These are phyloP conservation scores for Corvus cornix DNA, from an alignment of 2,113 vertebrate genomes.

Conservation along the genomic window DNA sequence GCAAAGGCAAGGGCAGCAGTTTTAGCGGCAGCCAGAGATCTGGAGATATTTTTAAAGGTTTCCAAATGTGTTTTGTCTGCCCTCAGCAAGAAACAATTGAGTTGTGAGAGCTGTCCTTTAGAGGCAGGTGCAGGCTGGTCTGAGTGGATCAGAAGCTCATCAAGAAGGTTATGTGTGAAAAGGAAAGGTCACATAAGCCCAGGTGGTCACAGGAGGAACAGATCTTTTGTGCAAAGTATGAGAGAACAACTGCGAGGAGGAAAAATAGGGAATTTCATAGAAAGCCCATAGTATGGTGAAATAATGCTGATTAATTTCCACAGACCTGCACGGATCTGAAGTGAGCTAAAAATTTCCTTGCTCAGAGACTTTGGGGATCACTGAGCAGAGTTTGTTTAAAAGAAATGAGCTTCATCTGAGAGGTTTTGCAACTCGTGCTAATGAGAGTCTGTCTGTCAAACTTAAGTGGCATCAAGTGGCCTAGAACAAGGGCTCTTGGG, in stretches of 20 bases:
- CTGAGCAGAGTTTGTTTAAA: slow-evolving; percentile 74
- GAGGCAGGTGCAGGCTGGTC: background rate
- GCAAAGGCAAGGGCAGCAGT: background rate
- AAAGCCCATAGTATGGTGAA: background rate
- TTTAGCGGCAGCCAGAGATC: background rate
- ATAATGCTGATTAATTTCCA: slow-evolving; percentile 38
- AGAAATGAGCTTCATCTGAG: slow-evolving; percentile 72
- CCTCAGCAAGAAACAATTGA: background rate
- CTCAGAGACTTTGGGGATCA: slow-evolving; percentile 56
- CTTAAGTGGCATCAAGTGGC: slow-evolving; percentile 81
- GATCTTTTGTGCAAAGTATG: background rate
- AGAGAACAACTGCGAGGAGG: background rate
- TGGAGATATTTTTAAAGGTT: background rate
- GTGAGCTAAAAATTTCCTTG: slow-evolving; percentile 44
- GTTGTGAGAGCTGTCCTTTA: background rate
- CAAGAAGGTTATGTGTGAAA: background rate
- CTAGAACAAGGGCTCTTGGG: slow-evolving; percentile 78
- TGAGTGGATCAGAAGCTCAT: background rate
- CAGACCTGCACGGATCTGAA: slow-evolving; percentile 6
- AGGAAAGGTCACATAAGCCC: background rate
- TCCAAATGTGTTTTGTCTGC: background rate
- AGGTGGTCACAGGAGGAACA: background rate
- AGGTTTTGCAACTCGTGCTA: slow-evolving; percentile 74
- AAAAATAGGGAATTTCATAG: background rate
- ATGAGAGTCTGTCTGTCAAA: slow-evolving; percentile 82